phyloP scores from a whole-genome alignment of 1,140 invertebrate genomes.

The Scaptodrosophila lebanonensis region DNA sequence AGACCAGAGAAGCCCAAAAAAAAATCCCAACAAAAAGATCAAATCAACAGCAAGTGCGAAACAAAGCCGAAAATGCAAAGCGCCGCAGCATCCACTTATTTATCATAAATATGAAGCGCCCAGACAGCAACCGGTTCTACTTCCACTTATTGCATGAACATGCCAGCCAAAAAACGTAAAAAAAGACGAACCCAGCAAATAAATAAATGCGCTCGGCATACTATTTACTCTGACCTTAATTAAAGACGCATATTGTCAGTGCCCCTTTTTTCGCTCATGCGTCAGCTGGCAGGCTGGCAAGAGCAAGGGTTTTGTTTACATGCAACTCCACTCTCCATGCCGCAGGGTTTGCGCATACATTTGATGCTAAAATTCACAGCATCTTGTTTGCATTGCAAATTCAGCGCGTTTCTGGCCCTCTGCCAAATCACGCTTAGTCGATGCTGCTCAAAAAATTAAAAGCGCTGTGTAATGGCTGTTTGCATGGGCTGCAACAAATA shows the following conservation, averaged over 20 bases:
- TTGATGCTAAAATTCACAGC: conserved; percentile 17
- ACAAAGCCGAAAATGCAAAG: conserved; percentile 51
- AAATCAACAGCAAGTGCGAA: conserved; percentile 15
- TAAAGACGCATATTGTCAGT: conserved; percentile 64
- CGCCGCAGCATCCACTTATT: conserved; percentile 46
- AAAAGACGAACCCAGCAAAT: too few relatives aligned
- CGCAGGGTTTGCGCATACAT: conserved; percentile 2
- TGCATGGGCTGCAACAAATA: conserved; percentile 20
- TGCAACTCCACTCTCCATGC: conserved; percentile 19
- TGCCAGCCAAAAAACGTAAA: conserved; percentile 13
- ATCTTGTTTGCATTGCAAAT: conserved; percentile 20
- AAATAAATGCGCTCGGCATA: conserved; percentile 27
- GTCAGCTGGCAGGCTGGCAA: too few relatives aligned
- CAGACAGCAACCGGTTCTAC: neutral
- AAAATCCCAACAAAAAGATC: conserved; percentile 10
- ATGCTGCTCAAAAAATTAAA: conserved; percentile 10
- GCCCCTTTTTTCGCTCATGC: conserved; percentile 21
- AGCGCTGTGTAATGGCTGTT: conserved; percentile 51
- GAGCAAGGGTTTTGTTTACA: conserved; percentile 18
- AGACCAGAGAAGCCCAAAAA: conserved; percentile 1
- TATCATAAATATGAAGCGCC: conserved; percentile 61
- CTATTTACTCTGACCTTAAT: conserved; percentile 63
- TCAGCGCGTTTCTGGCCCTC: neutral
- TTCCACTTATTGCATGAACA: conserved; percentile 63
- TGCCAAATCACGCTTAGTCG: conserved; percentile 16